Evolutionary conservation across 92 coral and sea anemone species (phyloP).

Genomic region (Phenganax stokvisi): DNA sequence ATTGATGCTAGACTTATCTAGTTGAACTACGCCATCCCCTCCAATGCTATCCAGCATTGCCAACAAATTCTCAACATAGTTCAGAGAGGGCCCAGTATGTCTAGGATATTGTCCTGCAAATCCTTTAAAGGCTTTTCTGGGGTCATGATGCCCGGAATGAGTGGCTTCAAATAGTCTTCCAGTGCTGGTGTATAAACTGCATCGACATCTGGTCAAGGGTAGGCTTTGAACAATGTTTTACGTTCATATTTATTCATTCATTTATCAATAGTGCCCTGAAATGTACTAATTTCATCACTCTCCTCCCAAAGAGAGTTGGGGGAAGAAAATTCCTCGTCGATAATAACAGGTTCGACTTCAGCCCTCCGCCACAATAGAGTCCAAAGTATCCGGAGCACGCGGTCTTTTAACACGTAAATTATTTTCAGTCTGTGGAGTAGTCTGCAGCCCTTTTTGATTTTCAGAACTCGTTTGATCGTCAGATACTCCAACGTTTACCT

Average conservation of each 20-base stretch:
- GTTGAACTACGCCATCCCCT: conserved; percentile 6
- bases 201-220: conserved; percentile 25
- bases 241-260: conserved; percentile 20
- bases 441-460: background rate
- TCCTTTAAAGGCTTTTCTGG: conserved; percentile 14
- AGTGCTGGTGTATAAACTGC: conserved; percentile 25
- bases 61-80: conserved; percentile 29
- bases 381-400: background rate
- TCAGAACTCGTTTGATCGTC: background rate
- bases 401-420: background rate
- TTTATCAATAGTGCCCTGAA: conserved; percentile 16
- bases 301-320: conserved; percentile 33
- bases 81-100: conserved; percentile 35
- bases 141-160: background rate
- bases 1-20: conserved; percentile 33
- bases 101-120: conserved; percentile 42
- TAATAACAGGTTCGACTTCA: background rate
- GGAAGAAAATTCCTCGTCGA: conserved; percentile 28
- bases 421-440: background rate
- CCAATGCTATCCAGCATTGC: conserved; percentile 8
- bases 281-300: conserved; percentile 29
- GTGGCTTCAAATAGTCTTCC: conserved; percentile 29
- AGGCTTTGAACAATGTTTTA: conserved; percentile 14
- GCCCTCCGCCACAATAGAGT: background rate
- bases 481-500: background rate